phyloP scores from a whole-genome alignment of 1,140 invertebrate genomes.

The Bombyx mandarina region DNA sequence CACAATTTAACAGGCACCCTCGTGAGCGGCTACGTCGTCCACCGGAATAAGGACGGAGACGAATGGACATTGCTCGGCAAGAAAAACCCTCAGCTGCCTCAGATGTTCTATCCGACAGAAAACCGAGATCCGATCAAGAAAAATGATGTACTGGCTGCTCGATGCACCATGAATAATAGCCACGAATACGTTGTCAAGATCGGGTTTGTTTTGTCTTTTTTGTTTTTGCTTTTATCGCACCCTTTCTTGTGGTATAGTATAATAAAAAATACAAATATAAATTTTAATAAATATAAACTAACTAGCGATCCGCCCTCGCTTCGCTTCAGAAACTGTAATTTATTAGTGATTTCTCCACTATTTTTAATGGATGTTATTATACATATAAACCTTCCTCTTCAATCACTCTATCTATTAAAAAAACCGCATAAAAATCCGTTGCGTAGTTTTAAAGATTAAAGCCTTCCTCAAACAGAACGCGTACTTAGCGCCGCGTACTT shows the following conservation, averaged over 20 bases:
- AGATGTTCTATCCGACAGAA: constrained; percentile 96
- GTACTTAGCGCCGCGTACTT: too few relatives aligned
- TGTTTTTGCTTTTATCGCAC: background rate
- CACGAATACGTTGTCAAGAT: constrained; percentile 76
- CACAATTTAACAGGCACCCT: constrained; percentile 74
- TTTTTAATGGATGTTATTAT: background rate
- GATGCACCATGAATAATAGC: constrained; percentile 92
- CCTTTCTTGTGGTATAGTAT: background rate
- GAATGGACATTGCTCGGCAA: constrained; percentile 92
- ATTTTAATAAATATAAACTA: background rate
- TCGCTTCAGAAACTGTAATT: background rate
- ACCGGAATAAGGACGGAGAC: constrained; percentile 70
- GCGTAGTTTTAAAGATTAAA: too few relatives aligned
- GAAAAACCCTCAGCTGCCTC: constrained; percentile 90
- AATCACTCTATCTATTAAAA: too few relatives aligned
- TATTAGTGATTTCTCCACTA: background rate
- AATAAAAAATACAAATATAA: background rate
- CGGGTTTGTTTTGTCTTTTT: constrained; percentile 75
- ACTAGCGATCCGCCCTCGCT: background rate
- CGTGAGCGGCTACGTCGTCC: constrained; percentile 89
- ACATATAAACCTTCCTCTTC: too few relatives aligned
- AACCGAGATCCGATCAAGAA: constrained; percentile 73
- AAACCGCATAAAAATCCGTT: too few relatives aligned
- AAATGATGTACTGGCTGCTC: constrained; percentile 87
- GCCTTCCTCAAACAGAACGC: too few relatives aligned